Evolutionary conservation across 2,113 vertebrate species (phyloP), one percentile per base, ranked within the genome.

Genomic region (Lipophrys pholis): DNA sequence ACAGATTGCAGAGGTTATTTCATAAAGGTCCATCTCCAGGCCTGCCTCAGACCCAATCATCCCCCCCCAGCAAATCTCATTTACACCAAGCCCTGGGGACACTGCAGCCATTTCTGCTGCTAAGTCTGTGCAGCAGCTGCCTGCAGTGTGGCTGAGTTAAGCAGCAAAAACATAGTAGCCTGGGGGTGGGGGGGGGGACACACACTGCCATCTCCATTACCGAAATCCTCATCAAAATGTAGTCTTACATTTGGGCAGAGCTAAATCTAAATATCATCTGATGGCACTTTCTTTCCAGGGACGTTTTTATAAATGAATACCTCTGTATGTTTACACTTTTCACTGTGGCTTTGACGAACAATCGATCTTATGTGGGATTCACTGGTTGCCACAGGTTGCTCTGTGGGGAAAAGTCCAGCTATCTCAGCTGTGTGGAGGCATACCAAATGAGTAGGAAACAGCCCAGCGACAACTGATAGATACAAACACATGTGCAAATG

Each of bases 61-160:
- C 21, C 83, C 87, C 87, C 56, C 21, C 51, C 83, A 85, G 87
- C 81, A 87, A 87, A 87, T 87, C 88, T 89, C 85, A 89, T 89
- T 89, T 86, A 82, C 78, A 60, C 76, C 78, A 55, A 78, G 70
- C 81, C 85, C 85, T 0, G 59, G 83, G 81, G 85, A 75, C 73
- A 52, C 67, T 15, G 82, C 36, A 42, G 80, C 73, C 85, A 64
- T 76, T 82, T 78, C 80, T 87, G 78, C 72, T 74, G 77, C 75
- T 60, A 58, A 74, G 64, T 40, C 84, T 36, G 21, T 35, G 8
- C 77, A 55, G 67, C 87, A 74, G 56, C 81, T 65, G 67, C 38
- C 64, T 65, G 80, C 60, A 55, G 76, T 3, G 21, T 50, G 51
- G 66, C 43, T 1, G 39, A 30, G 49, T 43, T 64, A 57, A 55